A percentile compares a stretch with the other conserved stretches of the same genome.
phyloP scores from a whole-genome alignment of 2,113 vertebrate genomes.

The Ictalurus furcatus region DNA sequence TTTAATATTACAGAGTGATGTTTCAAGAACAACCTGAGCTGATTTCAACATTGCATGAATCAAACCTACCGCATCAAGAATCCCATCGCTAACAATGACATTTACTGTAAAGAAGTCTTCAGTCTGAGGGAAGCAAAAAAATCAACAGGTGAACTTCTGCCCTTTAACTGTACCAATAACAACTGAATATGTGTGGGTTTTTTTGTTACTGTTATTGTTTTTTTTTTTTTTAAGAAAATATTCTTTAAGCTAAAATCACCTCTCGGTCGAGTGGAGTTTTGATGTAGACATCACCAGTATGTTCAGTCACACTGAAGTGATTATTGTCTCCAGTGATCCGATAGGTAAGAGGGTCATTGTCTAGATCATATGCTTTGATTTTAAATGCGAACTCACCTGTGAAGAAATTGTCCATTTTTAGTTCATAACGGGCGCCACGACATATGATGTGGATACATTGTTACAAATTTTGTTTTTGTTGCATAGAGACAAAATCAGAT shows the following conservation, averaged over 20 bases:
- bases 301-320: not conserved
- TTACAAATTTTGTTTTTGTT: not conserved
- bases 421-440: not conserved
- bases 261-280: not conserved
- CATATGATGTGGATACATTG: no score
- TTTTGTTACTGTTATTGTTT: not conserved
- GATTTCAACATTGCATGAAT: not conserved
- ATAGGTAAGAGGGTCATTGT: slow-evolving; percentile 6
- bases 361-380: not conserved
- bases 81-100: not conserved
- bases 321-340: rapidly evolving
- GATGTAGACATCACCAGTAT: not conserved
- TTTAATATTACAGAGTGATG: not conserved
- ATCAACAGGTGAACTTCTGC: not conserved
- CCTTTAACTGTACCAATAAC: not conserved
- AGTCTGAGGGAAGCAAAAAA: slow-evolving; percentile 4
- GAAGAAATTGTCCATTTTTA: not conserved
- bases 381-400: not conserved
- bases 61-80: slow-evolving; percentile 28
- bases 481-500: not conserved
- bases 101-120: not conserved
- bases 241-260: not conserved
- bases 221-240: not conserved
- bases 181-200: not conserved
- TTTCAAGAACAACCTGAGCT: not conserved